Base-by-base conservation (phyloP, 2,888 invertebrate species). In the Aelia acuminata region DNA sequence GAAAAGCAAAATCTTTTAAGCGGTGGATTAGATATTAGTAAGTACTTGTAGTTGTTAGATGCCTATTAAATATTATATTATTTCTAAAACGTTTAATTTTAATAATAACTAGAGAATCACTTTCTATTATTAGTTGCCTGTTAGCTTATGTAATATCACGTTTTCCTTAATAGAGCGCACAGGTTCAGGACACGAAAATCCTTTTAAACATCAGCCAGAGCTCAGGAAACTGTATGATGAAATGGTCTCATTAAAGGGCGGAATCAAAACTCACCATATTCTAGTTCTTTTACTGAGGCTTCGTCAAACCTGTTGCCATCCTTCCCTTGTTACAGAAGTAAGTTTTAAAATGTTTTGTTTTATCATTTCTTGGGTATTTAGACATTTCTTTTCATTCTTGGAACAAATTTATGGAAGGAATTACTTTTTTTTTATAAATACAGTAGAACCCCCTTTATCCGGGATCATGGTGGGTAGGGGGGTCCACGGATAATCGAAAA, bases 281-380 rank as follows among this genome's bases (percentile, higher is more conserved):
- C 93, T 99, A 90, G 96, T 98, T 0, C 93, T 98, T 3, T 92
- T 99, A 22, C 92, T 98, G 88, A 94, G 98, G 20, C 92, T 99
- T 89, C 94, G 98, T 0, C 98, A 99, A 92, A 95, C 97, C 89
- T 97, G 97, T 92, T 96, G 97, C 91, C 98, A 98, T 93, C 96
- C 98, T 48, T 95, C 96, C 0, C 94, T 99, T 26, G 96, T 98
- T 91, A 94, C 94, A 91, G 92, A 94, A 89, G 95, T 95, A 92
- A 92, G 93, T 92, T 84, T 70, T 35, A 20, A n/a, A 35, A 13
- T 31, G 18, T 63, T 20, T 63, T 20, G 31, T 63, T 53, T 53
- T 11, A 26, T 50, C 1, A 3, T 13, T 22, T 22, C 22, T 22
- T 50, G 13, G 8, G 18, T 49, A 49, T 49, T 15, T 15, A 49